Evolutionary conservation across 92 coral and sea anemone genomes (phyloP).

Genomic region (Zoanthus sociatus): DNA sequence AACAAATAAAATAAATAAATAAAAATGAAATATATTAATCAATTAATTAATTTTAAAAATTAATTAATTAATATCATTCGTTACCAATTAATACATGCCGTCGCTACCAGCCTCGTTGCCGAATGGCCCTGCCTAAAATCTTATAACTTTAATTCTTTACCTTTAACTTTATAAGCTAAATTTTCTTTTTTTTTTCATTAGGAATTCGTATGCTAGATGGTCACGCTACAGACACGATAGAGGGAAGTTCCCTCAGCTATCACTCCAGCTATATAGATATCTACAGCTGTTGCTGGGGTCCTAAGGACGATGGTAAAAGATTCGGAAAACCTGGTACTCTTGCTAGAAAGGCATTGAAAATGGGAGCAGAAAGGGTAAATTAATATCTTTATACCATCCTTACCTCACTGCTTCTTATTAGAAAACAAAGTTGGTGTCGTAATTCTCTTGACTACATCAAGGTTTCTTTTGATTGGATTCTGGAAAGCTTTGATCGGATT

Average conservation of each 20-base stretch:
- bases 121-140: too few relatives aligned
- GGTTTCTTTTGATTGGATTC: not conserved
- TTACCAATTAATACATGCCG: too few relatives aligned
- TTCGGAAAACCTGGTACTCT: slow-evolving; percentile 87
- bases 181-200: not conserved
- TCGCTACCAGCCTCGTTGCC: too few relatives aligned
- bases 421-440: not conserved
- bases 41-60: too few relatives aligned
- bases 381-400: not conserved
- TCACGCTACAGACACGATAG: slow-evolving; percentile 78
- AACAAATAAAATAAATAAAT: too few relatives aligned
- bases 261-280: slow-evolving; percentile 90
- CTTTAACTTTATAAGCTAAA: too few relatives aligned
- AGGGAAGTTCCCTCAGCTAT: slow-evolving; percentile 83
- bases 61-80: too few relatives aligned
- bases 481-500: not conserved
- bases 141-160: too few relatives aligned
- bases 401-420: not conserved
- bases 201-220: slow-evolving; percentile 93
- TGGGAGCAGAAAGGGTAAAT: slow-evolving; percentile 84
- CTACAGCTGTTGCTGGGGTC: slow-evolving; percentile 94
- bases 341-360: slow-evolving; percentile 81
- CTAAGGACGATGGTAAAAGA: slow-evolving; percentile 91
- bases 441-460: not conserved
- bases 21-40: too few relatives aligned